Base-by-base conservation (phyloP, 2,113 vertebrate genomes). In the Archocentrus centrarchus region DNA sequence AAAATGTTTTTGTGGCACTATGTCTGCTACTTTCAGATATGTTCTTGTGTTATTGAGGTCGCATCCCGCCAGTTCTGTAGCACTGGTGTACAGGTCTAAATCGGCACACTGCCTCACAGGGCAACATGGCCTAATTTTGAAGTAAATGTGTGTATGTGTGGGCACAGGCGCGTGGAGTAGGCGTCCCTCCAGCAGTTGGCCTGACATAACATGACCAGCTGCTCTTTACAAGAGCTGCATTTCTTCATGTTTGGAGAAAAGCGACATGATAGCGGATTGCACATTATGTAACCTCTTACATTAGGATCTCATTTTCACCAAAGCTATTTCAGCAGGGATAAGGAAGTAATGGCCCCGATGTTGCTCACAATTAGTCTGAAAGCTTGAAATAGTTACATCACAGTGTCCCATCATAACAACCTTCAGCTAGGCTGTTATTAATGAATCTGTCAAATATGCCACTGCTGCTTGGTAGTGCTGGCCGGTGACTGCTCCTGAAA, bases 121-220 rank as follows among this genome's bases (percentile, higher is more conserved):
- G 85, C 90, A 89, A 50, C 79, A 27, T 93, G 93, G 88, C 91
- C 92, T 91, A 86, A 82, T 93, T 94, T 80, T 88, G 18, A 84
- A 90, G 81, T 88, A 47, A 85, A 76, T 84, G 84, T 88, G 89
- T 89, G 85, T 91, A 58, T 88, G 88, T 91, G 86, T 94, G 93
- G 90, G 89, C 82, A 83, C 77, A 68, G 81, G 87, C 77, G 22
- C 79, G 59, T 83, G 59, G 77, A 84, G 92, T 90, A 89, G 90
- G 91, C 87, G 82, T 91, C 88, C 88, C 91, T 93, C 88, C 89
- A 91, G 87, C 89, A 89, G 90, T 91, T 82, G 53, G 88, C 89
- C 81, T 93, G 91, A 90, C 90, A 89, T 89, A 91, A 91, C 91
- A 91, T 86, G 83, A 91, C 88, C 91, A 93, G 93, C 93, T 94